Evolutionary conservation across 2,888 invertebrate genomes (phyloP).

Genomic region (Eupithecia tripunctaria): DNA sequence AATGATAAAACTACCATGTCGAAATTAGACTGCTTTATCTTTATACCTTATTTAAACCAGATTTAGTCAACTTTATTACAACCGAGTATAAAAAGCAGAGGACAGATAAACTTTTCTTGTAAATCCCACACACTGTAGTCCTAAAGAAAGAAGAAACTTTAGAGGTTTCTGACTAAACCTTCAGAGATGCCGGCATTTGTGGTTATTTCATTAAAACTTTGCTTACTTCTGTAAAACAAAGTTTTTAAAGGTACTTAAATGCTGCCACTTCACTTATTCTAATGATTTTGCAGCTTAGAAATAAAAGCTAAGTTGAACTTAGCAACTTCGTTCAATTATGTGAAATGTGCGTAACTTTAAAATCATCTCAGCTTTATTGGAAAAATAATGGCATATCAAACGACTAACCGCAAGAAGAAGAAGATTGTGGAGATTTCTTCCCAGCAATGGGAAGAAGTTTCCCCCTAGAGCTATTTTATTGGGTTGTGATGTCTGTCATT

Average conservation of each 20-base stretch:
- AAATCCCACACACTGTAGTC: background rate
- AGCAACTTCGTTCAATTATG: background rate
- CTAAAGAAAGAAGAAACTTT: slow-evolving; percentile 16
- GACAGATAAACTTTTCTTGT: background rate
- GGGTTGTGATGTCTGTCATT: no score
- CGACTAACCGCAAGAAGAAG: no score
- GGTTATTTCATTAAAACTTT: slow-evolving; percentile 26
- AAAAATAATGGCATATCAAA: no score
- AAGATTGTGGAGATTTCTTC: no score
- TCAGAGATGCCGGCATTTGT: background rate
- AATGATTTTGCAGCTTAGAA: background rate
- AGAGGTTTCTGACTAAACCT: slow-evolving; percentile 12
- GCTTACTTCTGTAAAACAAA: background rate
- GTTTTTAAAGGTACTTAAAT: background rate
- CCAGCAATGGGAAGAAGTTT: no score
- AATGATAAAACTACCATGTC: background rate
- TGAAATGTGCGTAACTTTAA: no score
- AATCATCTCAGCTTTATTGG: no score
- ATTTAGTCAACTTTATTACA: background rate
- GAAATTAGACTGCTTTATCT: background rate
- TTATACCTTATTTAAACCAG: background rate
- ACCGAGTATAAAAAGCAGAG: background rate
- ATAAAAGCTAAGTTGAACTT: background rate
- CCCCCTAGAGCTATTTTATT: no score
- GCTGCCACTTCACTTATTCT: background rate